These are phyloP conservation scores for Pocillopora meandrina DNA, from an alignment of 92 coral and sea anemone genomes.

Conservation along the genomic window DNA sequence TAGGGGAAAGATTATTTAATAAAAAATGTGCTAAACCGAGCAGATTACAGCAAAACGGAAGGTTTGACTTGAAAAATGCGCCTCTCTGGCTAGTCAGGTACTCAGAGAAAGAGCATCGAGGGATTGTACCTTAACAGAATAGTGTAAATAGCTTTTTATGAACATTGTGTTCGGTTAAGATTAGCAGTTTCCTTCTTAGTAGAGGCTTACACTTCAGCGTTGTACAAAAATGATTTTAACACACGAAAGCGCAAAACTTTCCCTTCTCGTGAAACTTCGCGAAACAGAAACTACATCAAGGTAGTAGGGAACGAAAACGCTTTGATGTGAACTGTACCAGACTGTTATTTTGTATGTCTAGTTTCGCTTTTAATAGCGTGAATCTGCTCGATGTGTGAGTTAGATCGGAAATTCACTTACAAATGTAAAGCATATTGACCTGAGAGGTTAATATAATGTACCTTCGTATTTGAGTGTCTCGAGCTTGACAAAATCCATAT, in stretches of 20 bases:
- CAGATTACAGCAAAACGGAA: background rate
- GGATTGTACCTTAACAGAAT: too few relatives aligned
- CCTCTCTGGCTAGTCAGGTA: background rate
- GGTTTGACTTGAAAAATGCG: background rate
- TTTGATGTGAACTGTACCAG: background rate
- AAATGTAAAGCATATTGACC: conserved; percentile 2
- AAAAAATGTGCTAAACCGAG: background rate
- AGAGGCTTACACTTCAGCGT: background rate
- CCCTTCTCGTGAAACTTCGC: background rate
- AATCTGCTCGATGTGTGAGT: background rate
- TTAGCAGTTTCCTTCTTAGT: conserved; percentile 13
- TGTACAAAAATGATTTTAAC: background rate
- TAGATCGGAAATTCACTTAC: conserved; percentile 28
- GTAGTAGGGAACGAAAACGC: background rate
- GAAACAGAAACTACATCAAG: background rate
- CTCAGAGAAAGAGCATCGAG: background rate
- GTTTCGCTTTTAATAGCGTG: conserved; percentile 18
- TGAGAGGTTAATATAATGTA: background rate
- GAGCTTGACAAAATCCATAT: conserved; percentile 67
- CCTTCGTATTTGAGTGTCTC: conserved; percentile 22
- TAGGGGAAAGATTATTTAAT: background rate
- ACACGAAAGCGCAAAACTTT: conserved; percentile 8
- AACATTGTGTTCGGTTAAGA: background rate
- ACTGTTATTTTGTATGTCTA: background rate
- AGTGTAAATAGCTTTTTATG: background rate